phyloP scores from a whole-genome alignment of 2,888 invertebrate genomes.

The Andrena flavipes region DNA sequence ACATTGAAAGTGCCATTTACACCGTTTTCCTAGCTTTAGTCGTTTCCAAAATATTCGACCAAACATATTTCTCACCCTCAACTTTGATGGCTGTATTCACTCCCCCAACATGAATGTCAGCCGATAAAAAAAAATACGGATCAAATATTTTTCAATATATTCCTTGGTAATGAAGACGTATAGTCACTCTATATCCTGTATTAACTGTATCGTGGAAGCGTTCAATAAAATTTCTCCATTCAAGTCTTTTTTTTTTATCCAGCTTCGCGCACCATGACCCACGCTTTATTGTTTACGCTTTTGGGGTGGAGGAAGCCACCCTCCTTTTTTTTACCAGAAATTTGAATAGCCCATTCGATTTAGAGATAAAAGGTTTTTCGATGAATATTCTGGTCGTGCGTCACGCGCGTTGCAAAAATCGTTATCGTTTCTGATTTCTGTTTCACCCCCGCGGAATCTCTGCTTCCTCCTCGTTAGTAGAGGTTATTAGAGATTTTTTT shows the following conservation, averaged over 20 bases:
- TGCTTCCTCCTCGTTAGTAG: neutral
- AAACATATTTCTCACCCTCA: too few species aligned
- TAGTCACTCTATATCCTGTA: neutral
- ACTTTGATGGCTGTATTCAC: too few species aligned
- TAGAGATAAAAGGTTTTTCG: neutral
- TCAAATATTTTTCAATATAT: neutral
- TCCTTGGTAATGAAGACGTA: neutral
- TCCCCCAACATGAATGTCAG: too few species aligned
- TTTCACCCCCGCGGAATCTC: neutral
- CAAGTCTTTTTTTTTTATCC: neutral
- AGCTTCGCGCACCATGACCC: neutral
- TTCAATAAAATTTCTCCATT: slow-evolving; percentile 17
- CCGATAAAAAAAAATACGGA: too few species aligned
- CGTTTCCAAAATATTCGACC: too few species aligned
- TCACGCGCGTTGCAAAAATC: neutral
- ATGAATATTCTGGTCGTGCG: neutral
- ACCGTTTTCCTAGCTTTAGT: too few species aligned
- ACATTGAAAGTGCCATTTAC: too few species aligned
- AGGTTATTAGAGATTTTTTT: neutral
- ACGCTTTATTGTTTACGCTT: neutral
- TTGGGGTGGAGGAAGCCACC: slow-evolving; percentile 1
- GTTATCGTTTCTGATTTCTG: neutral
- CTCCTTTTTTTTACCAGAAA: neutral
- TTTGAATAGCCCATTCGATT: slow-evolving; percentile 10
- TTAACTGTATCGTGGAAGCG: neutral